phyloP scores from a whole-genome alignment of 2,888 invertebrate genomes.

The Ectropis crepuscularia region DNA sequence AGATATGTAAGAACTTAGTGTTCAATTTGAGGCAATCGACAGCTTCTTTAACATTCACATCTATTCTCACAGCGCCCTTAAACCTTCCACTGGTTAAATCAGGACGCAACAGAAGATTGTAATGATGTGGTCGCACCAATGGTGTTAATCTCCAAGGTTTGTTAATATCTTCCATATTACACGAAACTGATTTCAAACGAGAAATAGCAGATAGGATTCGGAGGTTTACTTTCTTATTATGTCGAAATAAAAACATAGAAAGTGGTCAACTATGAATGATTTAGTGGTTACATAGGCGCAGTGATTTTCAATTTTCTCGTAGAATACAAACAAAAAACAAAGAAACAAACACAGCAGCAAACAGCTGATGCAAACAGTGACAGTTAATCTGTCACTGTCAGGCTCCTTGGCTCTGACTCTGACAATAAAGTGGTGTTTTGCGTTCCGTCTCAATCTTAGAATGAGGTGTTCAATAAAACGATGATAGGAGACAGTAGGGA shows the following conservation, averaged over 20 bases:
- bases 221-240: background rate
- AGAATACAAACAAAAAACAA: background rate
- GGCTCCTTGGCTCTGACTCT: too few relatives aligned
- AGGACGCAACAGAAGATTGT: slow-evolving; percentile 65
- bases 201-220: background rate
- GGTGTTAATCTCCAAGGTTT: slow-evolving; percentile 64
- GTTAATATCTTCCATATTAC: slow-evolving; percentile 22
- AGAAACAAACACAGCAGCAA: background rate
- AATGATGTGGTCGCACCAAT: slow-evolving; percentile 66
- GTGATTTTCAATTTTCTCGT: slow-evolving; percentile 1
- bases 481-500: too few relatives aligned
- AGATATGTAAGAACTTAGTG: slow-evolving; percentile 84
- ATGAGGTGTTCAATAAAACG: too few relatives aligned
- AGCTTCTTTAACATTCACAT: slow-evolving; percentile 64
- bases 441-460: too few relatives aligned
- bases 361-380: background rate
- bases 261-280: background rate
- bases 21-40: slow-evolving; percentile 83
- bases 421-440: too few relatives aligned
- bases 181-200: slow-evolving; percentile 2
- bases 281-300: background rate
- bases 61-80: slow-evolving; percentile 66
- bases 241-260: slow-evolving; percentile 18
- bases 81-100: slow-evolving; percentile 63
- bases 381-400: too few relatives aligned